Percentiles rank a stretch among this genome's conserved stretches.
These are phyloP conservation scores for Hystrix brachyura DNA, from an alignment of 2,113 vertebrate species.

Conservation along the genomic window DNA sequence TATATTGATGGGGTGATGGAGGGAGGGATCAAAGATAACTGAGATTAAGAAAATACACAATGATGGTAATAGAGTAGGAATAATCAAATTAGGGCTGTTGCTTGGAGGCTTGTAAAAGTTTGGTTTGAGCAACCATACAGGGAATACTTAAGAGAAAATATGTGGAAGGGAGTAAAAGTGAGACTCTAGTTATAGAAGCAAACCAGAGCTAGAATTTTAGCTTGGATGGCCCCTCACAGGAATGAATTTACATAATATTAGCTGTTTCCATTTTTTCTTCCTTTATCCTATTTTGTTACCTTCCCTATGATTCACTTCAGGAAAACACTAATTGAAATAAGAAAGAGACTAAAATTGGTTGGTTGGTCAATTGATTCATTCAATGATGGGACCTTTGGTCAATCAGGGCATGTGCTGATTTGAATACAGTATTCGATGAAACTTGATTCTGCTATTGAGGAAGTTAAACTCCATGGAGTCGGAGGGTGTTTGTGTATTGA, in stretches of 20 bases:
- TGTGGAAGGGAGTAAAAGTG: background rate
- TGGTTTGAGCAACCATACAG: background rate
- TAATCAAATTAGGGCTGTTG: background rate
- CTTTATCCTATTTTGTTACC: background rate
- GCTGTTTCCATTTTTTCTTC: background rate
- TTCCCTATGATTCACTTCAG: constrained; percentile 20
- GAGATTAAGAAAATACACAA: background rate
- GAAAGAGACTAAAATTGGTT: background rate
- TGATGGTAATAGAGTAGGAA: background rate
- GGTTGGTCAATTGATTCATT: background rate
- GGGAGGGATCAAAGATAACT: background rate
- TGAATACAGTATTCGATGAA: background rate
- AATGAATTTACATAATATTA: background rate
- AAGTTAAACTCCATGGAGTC: background rate
- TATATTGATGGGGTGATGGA: background rate
- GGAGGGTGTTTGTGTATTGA: background rate
- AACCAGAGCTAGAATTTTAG: background rate
- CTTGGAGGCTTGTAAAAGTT: background rate
- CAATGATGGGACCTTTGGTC: background rate
- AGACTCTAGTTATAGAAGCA: background rate
- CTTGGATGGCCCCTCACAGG: background rate
- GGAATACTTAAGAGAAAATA: background rate
- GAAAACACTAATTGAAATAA: constrained; percentile 58
- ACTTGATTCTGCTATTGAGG: background rate
- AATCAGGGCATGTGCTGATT: background rate